phyloP scores from a whole-genome alignment of 2,113 vertebrate species.

The Barbus barbus region DNA sequence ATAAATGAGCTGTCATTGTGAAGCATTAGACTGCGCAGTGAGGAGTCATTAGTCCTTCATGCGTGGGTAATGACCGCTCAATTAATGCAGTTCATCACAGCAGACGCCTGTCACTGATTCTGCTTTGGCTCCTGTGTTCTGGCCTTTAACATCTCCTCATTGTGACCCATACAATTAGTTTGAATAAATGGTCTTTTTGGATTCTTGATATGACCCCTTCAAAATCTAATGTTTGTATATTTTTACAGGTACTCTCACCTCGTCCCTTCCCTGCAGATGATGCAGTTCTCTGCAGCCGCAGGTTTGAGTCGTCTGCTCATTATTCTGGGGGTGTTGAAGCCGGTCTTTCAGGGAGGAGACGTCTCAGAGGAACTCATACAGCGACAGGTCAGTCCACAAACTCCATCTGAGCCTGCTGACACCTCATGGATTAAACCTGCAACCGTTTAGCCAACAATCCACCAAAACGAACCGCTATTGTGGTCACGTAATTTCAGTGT shows the following conservation, averaged over 20 bases:
- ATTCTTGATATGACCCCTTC: too few species aligned
- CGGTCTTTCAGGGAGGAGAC: conserved; percentile 64
- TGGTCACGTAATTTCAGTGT: too few species aligned
- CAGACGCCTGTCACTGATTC: neutral
- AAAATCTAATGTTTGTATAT: conserved; percentile 39
- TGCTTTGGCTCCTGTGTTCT: neutral
- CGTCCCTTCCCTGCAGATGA: conserved; percentile 73
- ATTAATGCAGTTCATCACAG: conserved; percentile 27
- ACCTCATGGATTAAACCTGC: too few species aligned
- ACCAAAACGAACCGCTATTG: too few species aligned
- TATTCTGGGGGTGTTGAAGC: conserved; percentile 74
- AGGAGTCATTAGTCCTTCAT: conserved; percentile 19
- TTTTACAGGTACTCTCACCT: conserved; percentile 72
- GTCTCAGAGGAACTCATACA: conserved; percentile 73
- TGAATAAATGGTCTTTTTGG: neutral
- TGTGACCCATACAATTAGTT: neutral
- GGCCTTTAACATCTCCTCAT: neutral
- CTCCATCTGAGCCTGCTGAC: neutral
- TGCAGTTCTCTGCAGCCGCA: conserved; percentile 78
- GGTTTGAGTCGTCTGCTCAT: conserved; percentile 77
- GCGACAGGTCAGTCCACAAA: conserved; percentile 71
- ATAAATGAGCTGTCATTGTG: conserved; percentile 42
- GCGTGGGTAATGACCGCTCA: conserved; percentile 29
- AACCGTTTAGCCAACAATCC: too few species aligned
- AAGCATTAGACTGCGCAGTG: conserved; percentile 10